Conservation (phyloP, 2,113 vertebrate genomes). For the Sapayoa aenigma region DNA sequence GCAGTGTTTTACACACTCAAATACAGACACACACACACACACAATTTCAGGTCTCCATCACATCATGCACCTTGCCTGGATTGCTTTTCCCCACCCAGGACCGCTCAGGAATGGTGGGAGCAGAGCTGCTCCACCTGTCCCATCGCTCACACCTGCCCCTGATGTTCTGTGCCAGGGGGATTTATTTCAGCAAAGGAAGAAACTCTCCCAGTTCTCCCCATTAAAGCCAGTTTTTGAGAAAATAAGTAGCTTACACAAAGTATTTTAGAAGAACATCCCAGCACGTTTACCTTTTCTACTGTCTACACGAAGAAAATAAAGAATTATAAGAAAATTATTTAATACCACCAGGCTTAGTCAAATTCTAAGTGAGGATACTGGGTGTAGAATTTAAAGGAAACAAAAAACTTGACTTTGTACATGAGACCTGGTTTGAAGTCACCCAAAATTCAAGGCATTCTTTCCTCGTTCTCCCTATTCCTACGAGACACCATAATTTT, state of each 20-base stretch:
- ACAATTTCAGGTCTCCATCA: accelerated
- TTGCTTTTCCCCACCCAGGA: background rate
- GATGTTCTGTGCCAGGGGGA: background rate
- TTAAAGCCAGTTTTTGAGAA: background rate
- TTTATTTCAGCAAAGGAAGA: background rate
- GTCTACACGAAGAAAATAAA: background rate
- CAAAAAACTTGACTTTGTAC: background rate
- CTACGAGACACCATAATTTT: background rate
- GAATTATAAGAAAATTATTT: background rate
- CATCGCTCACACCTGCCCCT: background rate
- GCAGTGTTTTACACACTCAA: accelerated
- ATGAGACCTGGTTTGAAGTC: background rate
- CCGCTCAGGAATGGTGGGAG: background rate
- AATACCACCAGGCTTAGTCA: background rate
- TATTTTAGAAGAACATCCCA: background rate
- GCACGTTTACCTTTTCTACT: background rate
- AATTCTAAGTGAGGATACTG: background rate
- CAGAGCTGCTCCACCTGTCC: background rate
- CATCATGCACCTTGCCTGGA: background rate
- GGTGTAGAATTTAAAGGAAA: background rate
- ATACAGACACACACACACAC: background rate
- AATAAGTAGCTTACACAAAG: background rate
- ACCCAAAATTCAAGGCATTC: background rate
- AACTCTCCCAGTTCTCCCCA: background rate
- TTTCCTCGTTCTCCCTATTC: background rate